These are phyloP conservation scores for Lepeophtheirus salmonis DNA, from an alignment of 1,140 invertebrate genomes.

Conservation along the genomic window DNA sequence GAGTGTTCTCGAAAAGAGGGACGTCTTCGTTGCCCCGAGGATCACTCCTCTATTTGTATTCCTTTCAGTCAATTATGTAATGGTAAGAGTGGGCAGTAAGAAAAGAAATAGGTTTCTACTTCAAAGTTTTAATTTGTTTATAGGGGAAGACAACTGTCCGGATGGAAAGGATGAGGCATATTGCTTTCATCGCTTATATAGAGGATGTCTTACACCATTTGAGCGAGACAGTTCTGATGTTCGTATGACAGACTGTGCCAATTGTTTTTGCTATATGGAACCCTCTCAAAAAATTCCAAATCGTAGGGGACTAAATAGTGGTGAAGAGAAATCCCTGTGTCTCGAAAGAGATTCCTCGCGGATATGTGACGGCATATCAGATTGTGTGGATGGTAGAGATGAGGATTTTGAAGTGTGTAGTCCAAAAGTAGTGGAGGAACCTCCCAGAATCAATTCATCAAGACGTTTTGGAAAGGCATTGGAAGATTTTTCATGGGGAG, in stretches of 20 bases:
- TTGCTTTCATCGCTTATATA: conserved; percentile 1
- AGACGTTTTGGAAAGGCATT: not conserved
- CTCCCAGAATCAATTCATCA: not conserved
- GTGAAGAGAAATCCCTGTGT: not conserved
- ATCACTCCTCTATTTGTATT: not conserved
- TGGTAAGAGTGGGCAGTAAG: not conserved
- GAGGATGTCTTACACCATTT: not conserved
- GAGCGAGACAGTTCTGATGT: not conserved
- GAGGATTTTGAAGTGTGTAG: not conserved
- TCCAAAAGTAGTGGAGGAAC: no score
- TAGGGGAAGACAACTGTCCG: not conserved
- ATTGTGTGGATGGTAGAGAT: not conserved
- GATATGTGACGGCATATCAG: conserved; percentile 6
- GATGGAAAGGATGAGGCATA: not conserved
- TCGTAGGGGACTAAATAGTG: not conserved
- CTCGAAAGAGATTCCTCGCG: not conserved
- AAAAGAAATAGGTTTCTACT: no score
- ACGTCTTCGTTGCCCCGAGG: not conserved
- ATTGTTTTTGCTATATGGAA: conserved; percentile 5
- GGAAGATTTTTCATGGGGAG: not conserved
- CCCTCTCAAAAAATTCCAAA: not conserved
- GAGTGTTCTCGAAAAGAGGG: not conserved
- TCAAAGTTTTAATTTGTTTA: no score
- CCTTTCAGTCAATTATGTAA: not conserved
- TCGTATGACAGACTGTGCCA: not conserved